Percentiles rank a stretch among this genome's conserved stretches.
These are phyloP conservation scores for Eudasyphora cyanicolor DNA, from an alignment of 2,888 invertebrate genomes.

Conservation along the genomic window DNA sequence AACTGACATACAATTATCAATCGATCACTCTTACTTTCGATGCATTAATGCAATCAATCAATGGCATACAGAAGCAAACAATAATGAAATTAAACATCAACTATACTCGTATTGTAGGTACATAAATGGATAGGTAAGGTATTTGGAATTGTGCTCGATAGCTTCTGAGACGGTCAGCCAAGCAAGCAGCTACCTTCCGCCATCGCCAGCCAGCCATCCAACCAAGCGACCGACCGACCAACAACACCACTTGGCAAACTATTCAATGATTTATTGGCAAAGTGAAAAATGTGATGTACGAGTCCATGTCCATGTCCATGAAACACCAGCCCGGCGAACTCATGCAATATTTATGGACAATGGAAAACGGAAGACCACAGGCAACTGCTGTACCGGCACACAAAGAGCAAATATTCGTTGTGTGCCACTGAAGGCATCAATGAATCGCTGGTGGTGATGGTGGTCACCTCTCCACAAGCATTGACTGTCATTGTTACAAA, in stretches of 20 bases:
- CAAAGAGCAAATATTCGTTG: not conserved
- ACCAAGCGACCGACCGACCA: not conserved
- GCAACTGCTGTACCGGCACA: slow-evolving; percentile 13
- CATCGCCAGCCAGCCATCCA: no score
- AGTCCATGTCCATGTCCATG: slow-evolving; percentile 23
- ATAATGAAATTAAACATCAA: slow-evolving; percentile 16
- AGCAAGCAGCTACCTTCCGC: no score
- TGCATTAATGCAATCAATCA: slow-evolving; percentile 7
- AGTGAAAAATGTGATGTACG: slow-evolving; percentile 35
- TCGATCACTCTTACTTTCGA: slow-evolving; percentile 19
- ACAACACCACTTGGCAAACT: slow-evolving; percentile 16
- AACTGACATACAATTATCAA: not conserved
- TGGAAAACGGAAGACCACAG: slow-evolving; percentile 2
- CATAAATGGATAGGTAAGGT: not conserved
- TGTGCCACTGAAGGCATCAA: not conserved
- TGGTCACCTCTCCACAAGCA: not conserved
- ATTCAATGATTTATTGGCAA: slow-evolving; percentile 23
- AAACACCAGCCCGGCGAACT: slow-evolving; percentile 12
- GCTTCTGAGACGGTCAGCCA: no score
- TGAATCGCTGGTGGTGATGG: not conserved
- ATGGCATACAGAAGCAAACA: not conserved
- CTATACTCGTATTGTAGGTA: not conserved
- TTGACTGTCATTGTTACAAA: not conserved
- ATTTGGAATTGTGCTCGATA: not conserved
- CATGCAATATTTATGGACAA: slow-evolving; percentile 30